Evolutionary conservation across 2,797 vertebrate genomes (phyloP).

Genomic region (Sebastes baramenuke): DNA sequence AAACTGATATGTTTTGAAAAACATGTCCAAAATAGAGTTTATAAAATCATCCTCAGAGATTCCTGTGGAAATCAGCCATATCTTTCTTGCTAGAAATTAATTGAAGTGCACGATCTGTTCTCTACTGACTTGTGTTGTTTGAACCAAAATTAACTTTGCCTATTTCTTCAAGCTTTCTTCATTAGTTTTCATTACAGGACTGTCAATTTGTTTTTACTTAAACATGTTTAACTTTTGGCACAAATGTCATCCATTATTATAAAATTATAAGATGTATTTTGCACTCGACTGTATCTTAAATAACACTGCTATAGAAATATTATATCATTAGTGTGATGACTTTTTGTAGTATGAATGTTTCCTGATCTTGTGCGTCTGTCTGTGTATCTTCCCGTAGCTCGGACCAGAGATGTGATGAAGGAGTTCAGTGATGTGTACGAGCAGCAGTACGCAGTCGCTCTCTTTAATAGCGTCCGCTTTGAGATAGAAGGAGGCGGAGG

Average conservation of each 20-base stretch:
- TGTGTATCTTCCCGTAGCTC: conserved; percentile 77
- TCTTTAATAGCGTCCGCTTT: conserved; percentile 93
- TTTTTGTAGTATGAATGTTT: not conserved
- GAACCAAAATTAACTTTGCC: not conserved
- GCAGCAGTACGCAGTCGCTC: conserved; percentile 91
- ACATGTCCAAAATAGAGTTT: not conserved
- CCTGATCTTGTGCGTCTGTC: conserved; percentile 2
- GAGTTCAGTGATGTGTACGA: conserved; percentile 87
- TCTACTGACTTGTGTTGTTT: not conserved
- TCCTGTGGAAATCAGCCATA: not conserved
- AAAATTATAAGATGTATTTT: not conserved
- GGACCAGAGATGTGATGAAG: conserved; percentile 83
- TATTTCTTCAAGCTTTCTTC: not conserved
- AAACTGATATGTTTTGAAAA: too few relatives aligned
- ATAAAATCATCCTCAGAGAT: not conserved
- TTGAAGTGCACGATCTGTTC: not conserved
- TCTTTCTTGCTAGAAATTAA: not conserved
- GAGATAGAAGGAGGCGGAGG: conserved; percentile 91
- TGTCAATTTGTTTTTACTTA: not conserved
- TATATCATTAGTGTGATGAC: not conserved
- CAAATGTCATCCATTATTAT: not conserved
- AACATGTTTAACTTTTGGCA: not conserved
- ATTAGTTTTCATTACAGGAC: not conserved
- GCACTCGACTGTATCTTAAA: not conserved
- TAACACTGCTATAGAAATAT: not conserved